Evolutionary conservation across 2,888 invertebrate species (phyloP).

Genomic region (Spatulosminthurus flaviceps): DNA sequence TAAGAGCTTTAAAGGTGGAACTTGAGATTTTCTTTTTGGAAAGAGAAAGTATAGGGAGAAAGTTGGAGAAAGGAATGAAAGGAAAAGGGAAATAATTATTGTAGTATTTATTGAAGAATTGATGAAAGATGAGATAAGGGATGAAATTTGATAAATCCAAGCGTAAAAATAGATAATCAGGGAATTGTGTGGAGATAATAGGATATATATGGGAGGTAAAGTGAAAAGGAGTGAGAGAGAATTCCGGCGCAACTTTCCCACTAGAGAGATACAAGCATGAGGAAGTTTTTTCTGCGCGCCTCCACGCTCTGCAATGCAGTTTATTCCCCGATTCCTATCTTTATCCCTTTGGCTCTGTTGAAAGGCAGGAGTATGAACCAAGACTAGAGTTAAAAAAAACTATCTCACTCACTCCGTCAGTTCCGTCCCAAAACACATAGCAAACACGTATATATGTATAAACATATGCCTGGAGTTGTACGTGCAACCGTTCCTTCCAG

Average conservation of each 20-base stretch:
- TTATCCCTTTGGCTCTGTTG: background rate
- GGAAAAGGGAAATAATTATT: too few species aligned
- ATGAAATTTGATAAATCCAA: background rate
- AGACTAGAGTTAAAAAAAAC: background rate
- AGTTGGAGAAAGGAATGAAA: too few species aligned
- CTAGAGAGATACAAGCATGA: background rate
- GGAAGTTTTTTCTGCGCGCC: slow-evolving; percentile 5
- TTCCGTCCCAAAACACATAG: background rate
- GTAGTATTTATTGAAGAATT: too few species aligned
- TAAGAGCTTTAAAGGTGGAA: too few species aligned
- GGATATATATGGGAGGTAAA: background rate
- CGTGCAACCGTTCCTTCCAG: too few species aligned
- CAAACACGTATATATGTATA: too few species aligned
- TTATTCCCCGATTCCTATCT: slow-evolving; percentile 7
- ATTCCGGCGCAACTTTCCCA: background rate
- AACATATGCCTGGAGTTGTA: too few species aligned
- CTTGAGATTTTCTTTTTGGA: too few species aligned
- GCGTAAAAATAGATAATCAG: background rate
- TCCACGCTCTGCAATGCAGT: slow-evolving; percentile 10
- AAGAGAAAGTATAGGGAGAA: too few species aligned
- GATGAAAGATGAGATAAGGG: background rate
- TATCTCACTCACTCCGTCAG: background rate
- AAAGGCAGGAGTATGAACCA: background rate
- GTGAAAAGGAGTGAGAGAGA: background rate
- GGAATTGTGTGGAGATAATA: background rate